Evolutionary conservation across 2,113 vertebrate genomes (phyloP).

Genomic region (Cnemophilus loriae): DNA sequence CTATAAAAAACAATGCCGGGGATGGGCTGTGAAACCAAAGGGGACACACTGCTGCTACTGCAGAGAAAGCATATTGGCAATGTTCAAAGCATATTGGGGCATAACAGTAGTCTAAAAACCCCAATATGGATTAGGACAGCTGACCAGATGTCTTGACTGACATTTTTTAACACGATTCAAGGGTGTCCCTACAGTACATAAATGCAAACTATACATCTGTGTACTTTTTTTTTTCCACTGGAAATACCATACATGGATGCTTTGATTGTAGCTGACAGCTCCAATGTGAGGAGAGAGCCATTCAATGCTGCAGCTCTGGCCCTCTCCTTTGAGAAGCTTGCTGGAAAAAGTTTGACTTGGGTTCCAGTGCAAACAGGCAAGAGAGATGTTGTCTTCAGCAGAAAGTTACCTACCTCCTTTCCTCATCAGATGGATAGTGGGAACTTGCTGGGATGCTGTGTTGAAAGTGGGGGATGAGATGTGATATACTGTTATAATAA

Average conservation of each 20-base stretch:
- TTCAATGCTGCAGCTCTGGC: not conserved
- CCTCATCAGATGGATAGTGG: conserved; percentile 15
- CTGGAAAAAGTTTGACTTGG: not conserved
- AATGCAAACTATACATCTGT: conserved; percentile 78
- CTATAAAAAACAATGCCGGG: conserved; percentile 73
- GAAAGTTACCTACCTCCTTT: not conserved
- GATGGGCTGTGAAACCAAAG: conserved; percentile 74
- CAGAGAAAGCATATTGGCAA: conserved; percentile 82
- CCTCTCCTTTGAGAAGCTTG: not conserved
- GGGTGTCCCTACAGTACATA: conserved; percentile 74
- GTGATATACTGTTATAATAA: conserved; percentile 53
- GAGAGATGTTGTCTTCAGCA: not conserved
- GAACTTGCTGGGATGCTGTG: conserved; percentile 10
- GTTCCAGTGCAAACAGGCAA: not conserved
- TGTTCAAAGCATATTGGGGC: conserved; percentile 83
- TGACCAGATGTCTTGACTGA: conserved; percentile 85
- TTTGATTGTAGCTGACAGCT: conserved; percentile 52
- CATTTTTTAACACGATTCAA: conserved; percentile 77
- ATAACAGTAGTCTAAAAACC: conserved; percentile 80
- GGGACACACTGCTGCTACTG: conserved; percentile 78
- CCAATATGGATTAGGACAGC: conserved; percentile 82
- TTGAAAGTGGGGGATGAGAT: conserved; percentile 53
- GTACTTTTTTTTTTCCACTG: conserved; percentile 64
- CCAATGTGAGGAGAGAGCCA: conserved; percentile 5
- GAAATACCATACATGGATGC: conserved; percentile 53